Base-by-base conservation (phyloP, 2,797 vertebrate genomes). In the Todus mexicanus region DNA sequence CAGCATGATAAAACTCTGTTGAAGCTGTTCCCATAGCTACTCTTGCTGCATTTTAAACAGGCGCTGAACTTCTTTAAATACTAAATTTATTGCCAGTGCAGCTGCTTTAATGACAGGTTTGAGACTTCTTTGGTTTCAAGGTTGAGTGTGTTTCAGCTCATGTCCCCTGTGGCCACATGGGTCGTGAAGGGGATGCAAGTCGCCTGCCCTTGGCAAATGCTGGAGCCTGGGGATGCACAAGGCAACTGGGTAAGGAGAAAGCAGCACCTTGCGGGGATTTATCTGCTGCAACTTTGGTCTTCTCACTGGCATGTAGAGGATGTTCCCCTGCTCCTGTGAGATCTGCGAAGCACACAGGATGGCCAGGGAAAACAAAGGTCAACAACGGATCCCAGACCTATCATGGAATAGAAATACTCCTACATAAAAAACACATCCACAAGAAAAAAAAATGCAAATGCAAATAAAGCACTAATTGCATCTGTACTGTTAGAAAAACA, bases 71-170 rank as follows among this genome's bases (percentile, higher is more conserved):
- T 86, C 81, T 87, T 94, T 90, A 94, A 92, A 92, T 66, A 74
- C 73, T 88, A 90, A 94, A 97, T 97, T 97, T 97, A 97, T 94
- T 96, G 95, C 93, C 83, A 10, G 29, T 53, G 79, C 98, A 98
- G 97, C 97, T 98, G 97, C 84, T 97, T 94, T 87, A 88, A 95
- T 90, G 94, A 97, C 97, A 97, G 96, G 94, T 95, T 97, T 89
- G 87, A 77, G 57, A 38, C 87, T 96, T 91, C 97, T 97, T 97
- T 89, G 75, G 96, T 98, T 98, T 97, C 97, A 97, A 94, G 78
- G 93, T 90, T 90, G 88, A 91, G 84, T 73, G 84, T 81, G 88
- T 82, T 90, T 87, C 69, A 2, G 25, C 86, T 93, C 69, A 7
- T 5, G 6, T 78, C 72, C 91, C 71, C 79, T 12, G 3, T 57